Percentiles rank a stretch among this genome's conserved stretches.
Conservation (phyloP, 2,113 vertebrate species). For the Alethe diademata region DNA sequence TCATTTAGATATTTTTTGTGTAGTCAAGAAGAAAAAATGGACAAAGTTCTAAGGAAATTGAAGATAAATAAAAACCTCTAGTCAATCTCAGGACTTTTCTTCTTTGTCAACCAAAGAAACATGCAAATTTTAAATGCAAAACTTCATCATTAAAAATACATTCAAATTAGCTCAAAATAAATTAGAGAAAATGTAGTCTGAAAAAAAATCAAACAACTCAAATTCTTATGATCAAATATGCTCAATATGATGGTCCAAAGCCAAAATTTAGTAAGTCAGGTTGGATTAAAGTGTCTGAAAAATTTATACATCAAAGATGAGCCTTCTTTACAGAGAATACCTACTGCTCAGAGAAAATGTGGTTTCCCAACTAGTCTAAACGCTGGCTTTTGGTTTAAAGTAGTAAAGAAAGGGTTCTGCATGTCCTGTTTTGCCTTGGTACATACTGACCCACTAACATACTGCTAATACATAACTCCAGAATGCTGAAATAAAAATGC, state of each 20-base stretch:
- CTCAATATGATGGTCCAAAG: neutral
- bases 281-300: neutral
- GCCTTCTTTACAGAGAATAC: neutral
- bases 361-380: neutral
- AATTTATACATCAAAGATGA: neutral
- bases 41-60: neutral
- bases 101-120: neutral
- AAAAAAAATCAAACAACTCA: neutral
- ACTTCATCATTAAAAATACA: neutral
- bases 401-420: neutral
- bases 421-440: neutral
- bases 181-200: neutral
- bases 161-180: neutral
- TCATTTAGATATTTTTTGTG: neutral
- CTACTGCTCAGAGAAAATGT: neutral
- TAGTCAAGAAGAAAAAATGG: neutral
- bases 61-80: neutral
- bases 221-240: neutral
- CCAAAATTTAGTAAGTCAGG: neutral
- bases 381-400: neutral
- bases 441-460: accelerated
- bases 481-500: neutral
- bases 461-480: neutral
- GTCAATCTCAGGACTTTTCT: neutral
- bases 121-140: neutral